Base-by-base conservation (phyloP, 2,797 vertebrate genomes). In the Eremophila alpestris region DNA sequence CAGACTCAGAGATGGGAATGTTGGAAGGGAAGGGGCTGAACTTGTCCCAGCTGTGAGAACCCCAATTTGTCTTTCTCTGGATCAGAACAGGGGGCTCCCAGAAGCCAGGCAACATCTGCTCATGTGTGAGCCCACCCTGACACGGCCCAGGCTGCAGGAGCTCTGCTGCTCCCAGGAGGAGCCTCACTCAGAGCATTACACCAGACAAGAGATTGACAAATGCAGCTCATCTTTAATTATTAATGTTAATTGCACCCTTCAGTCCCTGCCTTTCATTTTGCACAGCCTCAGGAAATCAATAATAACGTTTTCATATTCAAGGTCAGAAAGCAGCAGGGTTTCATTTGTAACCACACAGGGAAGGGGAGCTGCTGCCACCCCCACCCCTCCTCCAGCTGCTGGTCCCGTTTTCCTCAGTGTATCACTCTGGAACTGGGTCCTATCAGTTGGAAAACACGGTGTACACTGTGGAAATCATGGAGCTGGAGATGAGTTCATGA, bases 391-490 rank as follows among this genome's bases (percentile, higher is more conserved):
- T 48, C 34, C 5, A 2, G 10, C 26, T 9, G 27, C 22, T 34
- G 30, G 58, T 16, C 90, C 27, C 34, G 5, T 40, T 55, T 38
- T 34, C 24, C 36, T 38, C n/a, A 3, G 3, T 0, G 0, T 0
- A 34, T 11, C 3, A 0, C n/a, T 34, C 4, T 51, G 4, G 22
- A 51, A 51, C 2, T 15, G 48, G 55, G 22, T 16, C 7, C 22
- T 67, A 30, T 1, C 30, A 3, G 11, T 0, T 2, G 54, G 63
- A 45, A 38, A 59, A 41, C 29, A 49, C 3, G 0, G 41, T 1
- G 34, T 2, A 5, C 27, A 13, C 26, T 7, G 40, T 4, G 49
- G 75, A 55, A 16, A 73, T 36, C 40, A 4, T 0, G 1, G 69
- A 56, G 59, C 1, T 21, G 27, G 59, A 13, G 34, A 43, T 1